Conservation (phyloP, 2,888 invertebrate genomes). For the Agonopterix arenella region DNA sequence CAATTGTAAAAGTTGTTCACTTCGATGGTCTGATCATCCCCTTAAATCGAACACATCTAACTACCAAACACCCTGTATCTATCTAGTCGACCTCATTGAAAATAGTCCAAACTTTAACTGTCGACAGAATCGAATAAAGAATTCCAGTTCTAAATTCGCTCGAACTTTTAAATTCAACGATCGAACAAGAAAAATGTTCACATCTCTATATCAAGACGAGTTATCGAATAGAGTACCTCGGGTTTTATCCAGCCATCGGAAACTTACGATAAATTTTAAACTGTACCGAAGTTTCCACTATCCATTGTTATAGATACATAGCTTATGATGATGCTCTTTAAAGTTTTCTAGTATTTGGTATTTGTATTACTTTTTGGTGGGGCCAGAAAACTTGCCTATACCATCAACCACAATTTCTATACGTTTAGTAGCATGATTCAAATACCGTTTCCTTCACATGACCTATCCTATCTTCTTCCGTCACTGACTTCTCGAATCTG, state of each 20-base stretch:
- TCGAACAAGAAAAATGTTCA: slow-evolving; percentile 7
- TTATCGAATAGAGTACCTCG: not conserved
- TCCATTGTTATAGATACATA: not conserved
- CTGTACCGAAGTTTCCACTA: not conserved
- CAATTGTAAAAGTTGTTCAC: not conserved
- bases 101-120: not conserved
- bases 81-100: not conserved
- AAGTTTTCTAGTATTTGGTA: not conserved
- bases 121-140: slow-evolving; percentile 2
- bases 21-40: slow-evolving; percentile 5
- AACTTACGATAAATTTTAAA: slow-evolving; percentile 9
- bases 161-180: slow-evolving; percentile 6
- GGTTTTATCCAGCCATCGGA: slow-evolving; percentile 9
- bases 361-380: too few relatives aligned
- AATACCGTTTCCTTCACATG: too few relatives aligned
- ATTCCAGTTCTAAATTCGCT: slow-evolving; percentile 3
- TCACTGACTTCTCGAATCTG: too few relatives aligned
- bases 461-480: too few relatives aligned
- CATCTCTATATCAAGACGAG: slow-evolving; percentile 5
- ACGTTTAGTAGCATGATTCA: too few relatives aligned
- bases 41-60: not conserved
- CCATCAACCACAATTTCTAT: too few relatives aligned
- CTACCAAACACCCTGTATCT: not conserved
- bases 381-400: too few relatives aligned
- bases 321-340: not conserved